Evolutionary conservation across 2,797 vertebrate species (phyloP), one percentile per base, ranked within the genome.

Genomic region (Clarias platycephalus): DNA sequence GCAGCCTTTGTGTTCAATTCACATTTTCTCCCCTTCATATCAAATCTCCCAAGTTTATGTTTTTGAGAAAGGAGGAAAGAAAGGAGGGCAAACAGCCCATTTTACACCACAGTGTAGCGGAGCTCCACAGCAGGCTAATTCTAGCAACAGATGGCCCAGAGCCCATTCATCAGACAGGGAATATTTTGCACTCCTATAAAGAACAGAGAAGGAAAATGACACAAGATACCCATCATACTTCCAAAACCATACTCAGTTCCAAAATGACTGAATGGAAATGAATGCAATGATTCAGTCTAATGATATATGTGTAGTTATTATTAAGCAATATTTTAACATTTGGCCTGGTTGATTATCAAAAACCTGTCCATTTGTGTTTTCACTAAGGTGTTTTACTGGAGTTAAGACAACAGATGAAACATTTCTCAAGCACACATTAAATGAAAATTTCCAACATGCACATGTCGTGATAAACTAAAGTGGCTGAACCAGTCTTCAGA

Each of bases 81-180:
- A 86, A 85, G 80, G n/a, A 86, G 77, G 64, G 89, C 87, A 87
- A 90, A 90, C 85, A 62, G 83, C 85, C 68, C 83, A 80, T 88
- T 91, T 91, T 90, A 90, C 87, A 82, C 90, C 90, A 91, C 90
- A 53, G 49, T 84, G 37, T 66, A 57, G 81, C 87, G 87, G 88
- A 90, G 64, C 84, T 88, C 81, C 81, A 89, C 86, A 89, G 66
- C 26, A 26, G 79, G 84, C 85, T 89, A 88, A 94, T 92, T 85
- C 90, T 88, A 89, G 68, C 82, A 93, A 82, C 94, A 94, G 93
- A 94, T 91, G 93, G 89, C 84, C 87, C 78, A 12, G 49, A 81
- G 79, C 84, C 67, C 72, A 77, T 87, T 87, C 78, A 85, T 88
- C 86, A 88, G 70, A 88, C 60, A 80, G 49, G 74, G 60, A 85